phyloP scores from a whole-genome alignment of 2,888 invertebrate genomes.

The Mystacides longicornis region DNA sequence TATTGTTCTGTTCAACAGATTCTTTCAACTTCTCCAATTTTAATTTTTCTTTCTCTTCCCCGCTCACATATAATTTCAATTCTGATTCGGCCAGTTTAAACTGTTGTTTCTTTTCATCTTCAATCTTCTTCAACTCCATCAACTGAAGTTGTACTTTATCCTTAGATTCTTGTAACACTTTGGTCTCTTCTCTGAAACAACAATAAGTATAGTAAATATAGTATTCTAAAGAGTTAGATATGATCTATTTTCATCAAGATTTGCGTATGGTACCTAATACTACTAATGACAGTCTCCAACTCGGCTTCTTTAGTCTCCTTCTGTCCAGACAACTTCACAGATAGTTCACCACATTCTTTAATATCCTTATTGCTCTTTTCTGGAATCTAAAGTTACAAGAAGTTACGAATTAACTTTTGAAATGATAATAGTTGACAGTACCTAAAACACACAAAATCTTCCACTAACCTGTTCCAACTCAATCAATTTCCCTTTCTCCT shows the following conservation, averaged over 20 bases:
- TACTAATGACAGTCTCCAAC: constrained; percentile 51
- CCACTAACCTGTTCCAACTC: constrained; percentile 40
- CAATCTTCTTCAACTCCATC: constrained; percentile 58
- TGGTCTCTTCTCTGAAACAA: constrained; percentile 49
- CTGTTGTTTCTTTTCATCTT: constrained; percentile 58
- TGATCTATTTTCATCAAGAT: not conserved
- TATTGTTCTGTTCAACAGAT: constrained; percentile 39
- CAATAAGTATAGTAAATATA: not conserved
- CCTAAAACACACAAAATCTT: not conserved
- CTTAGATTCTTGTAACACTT: constrained; percentile 63
- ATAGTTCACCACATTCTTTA: constrained; percentile 52
- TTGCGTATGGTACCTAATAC: constrained; percentile 44
- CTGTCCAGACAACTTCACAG: constrained; percentile 47
- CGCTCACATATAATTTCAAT: constrained; percentile 66
- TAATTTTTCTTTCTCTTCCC: constrained; percentile 55
- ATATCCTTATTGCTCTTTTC: constrained; percentile 68
- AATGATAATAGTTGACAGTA: not conserved
- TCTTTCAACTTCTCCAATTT: constrained; percentile 55
- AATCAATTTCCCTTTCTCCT: constrained; percentile 60
- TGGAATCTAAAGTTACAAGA: constrained; percentile 44
- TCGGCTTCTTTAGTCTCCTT: constrained; percentile 52
- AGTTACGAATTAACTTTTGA: not conserved
- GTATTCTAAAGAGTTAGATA: not conserved
- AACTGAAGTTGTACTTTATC: constrained; percentile 61
- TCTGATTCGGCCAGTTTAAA: constrained; percentile 65